These are phyloP conservation scores for Dromas ardeola DNA, from an alignment of 2,113 vertebrate genomes.

Conservation along the genomic window DNA sequence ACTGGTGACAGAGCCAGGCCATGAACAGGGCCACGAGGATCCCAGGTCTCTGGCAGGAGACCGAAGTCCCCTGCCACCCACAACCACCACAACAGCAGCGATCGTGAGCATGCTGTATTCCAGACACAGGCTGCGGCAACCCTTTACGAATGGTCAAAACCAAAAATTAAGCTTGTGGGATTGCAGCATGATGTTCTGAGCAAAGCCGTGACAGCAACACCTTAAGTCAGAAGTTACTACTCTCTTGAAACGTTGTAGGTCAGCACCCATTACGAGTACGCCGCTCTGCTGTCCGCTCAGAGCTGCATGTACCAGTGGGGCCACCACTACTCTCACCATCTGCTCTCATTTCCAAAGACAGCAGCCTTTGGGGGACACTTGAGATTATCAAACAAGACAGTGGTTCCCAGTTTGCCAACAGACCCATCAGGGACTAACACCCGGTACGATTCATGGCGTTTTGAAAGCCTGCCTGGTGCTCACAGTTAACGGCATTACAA, in stretches of 20 bases:
- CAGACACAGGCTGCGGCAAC: not conserved
- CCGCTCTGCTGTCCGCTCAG: not conserved
- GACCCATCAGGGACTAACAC: not conserved
- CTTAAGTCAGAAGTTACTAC: not conserved
- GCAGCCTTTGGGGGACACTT: fast-evolving
- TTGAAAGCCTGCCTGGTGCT: not conserved
- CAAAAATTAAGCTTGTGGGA: not conserved
- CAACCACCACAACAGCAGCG: not conserved
- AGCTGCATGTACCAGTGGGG: fast-evolving
- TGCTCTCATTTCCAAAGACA: not conserved
- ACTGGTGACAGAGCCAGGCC: not conserved
- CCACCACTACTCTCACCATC: fast-evolving
- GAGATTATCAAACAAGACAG: not conserved
- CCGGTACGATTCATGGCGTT: fast-evolving
- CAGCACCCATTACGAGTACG: fast-evolving
- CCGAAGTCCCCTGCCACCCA: not conserved
- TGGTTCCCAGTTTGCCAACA: not conserved
- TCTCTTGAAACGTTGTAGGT: fast-evolving
- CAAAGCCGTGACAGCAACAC: not conserved
- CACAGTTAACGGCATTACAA: fast-evolving
- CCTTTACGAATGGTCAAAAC: not conserved
- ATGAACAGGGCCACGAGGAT: not conserved
- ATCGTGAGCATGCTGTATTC: fast-evolving
- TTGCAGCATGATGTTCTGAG: not conserved
- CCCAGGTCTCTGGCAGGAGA: not conserved